Evolutionary conservation across 2,797 vertebrate genomes (phyloP).

Genomic region (Tenualosa thibaudeaui): DNA sequence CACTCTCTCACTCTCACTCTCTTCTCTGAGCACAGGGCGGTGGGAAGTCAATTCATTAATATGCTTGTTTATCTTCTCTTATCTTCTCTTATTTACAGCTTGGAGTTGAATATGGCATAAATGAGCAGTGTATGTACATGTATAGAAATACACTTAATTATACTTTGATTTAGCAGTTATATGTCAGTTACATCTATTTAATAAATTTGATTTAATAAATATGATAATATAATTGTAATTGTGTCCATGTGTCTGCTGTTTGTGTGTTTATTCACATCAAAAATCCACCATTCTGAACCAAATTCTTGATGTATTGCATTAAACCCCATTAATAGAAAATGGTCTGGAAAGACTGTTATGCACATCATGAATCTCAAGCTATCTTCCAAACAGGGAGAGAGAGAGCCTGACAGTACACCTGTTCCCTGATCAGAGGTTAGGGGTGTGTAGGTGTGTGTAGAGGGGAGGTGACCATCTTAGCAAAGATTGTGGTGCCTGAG

Average conservation of each 20-base stretch:
- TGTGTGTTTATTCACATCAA: too few species aligned
- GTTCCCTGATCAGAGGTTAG: not conserved
- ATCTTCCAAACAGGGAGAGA: not conserved
- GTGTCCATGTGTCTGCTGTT: too few species aligned
- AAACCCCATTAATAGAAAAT: not conserved
- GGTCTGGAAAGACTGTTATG: not conserved
- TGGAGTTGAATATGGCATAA: not conserved
- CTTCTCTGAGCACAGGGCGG: constrained; percentile 32
- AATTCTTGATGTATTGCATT: not conserved
- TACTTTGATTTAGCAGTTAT: not conserved
- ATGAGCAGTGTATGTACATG: not conserved
- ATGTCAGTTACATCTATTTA: not conserved
- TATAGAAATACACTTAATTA: not conserved
- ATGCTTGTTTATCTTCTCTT: constrained; percentile 43
- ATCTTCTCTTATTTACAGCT: not conserved
- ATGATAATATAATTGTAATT: too few species aligned
- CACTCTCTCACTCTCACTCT: constrained; percentile 1
- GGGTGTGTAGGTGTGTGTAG: not conserved
- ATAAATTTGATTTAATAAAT: too few species aligned
- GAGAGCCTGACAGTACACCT: not conserved
- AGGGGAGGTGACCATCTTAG: constrained; percentile 31
- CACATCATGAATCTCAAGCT: not conserved
- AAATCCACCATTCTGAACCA: too few species aligned
- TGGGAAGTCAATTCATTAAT: constrained; percentile 43
- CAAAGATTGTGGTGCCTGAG: constrained; percentile 52